These are phyloP conservation scores for Microchrysa polita DNA, from an alignment of 2,888 invertebrate genomes.

Conservation along the genomic window DNA sequence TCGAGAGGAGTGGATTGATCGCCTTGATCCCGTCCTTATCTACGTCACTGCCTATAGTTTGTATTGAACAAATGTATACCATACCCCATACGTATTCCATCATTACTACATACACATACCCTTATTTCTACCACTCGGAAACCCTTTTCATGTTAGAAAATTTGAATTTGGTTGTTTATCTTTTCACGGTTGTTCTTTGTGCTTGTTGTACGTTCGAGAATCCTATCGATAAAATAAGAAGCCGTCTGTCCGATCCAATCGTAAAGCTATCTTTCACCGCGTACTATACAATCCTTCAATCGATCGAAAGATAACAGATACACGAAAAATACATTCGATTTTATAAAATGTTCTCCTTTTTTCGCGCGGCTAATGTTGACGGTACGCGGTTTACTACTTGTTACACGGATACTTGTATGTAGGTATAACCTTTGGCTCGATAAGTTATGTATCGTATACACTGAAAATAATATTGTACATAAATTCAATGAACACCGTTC, in stretches of 20 bases:
- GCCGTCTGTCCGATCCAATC: constrained; percentile 22
- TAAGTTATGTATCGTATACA: too few relatives aligned
- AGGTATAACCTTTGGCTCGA: constrained; percentile 20
- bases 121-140: too few relatives aligned
- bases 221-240: constrained; percentile 21
- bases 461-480: too few relatives aligned
- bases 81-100: too few relatives aligned
- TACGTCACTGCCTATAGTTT: too few relatives aligned
- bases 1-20: too few relatives aligned
- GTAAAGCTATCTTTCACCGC: constrained; percentile 32
- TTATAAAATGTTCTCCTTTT: constrained; percentile 37
- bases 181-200: constrained; percentile 26
- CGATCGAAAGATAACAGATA: constrained; percentile 44
- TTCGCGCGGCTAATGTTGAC: constrained; percentile 16
- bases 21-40: too few relatives aligned
- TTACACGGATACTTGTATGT: constrained; percentile 26
- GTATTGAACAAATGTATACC: too few relatives aligned
- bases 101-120: neutral
- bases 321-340: constrained; percentile 44
- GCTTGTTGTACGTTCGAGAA: neutral
- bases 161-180: constrained; percentile 31
- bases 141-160: constrained; percentile 26
- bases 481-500: too few relatives aligned
- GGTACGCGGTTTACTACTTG: constrained; percentile 31
- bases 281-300: constrained; percentile 33